Conservation (phyloP, 2,797 vertebrate species). For the Hipposideros larvatus region DNA sequence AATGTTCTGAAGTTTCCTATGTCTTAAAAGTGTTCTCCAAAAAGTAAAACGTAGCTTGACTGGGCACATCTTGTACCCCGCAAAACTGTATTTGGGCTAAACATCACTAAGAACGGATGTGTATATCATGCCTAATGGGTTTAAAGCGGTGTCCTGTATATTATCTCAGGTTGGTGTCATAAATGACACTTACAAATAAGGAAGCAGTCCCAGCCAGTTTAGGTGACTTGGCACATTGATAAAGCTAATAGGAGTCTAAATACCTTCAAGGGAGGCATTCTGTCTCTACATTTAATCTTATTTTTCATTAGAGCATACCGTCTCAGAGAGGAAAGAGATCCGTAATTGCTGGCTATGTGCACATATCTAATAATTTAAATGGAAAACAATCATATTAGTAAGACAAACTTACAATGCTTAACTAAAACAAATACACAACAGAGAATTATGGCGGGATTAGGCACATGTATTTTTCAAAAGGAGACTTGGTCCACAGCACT, state of each 20-base stretch:
- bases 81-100: neutral
- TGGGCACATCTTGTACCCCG: fast-evolving
- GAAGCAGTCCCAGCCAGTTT: neutral
- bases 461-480: neutral
- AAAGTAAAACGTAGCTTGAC: neutral
- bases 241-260: neutral
- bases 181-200: neutral
- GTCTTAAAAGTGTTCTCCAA: neutral
- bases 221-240: neutral
- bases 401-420: neutral
- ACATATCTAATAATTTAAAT: neutral
- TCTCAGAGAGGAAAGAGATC: neutral
- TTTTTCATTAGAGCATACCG: neutral
- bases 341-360: neutral
- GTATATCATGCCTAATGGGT: neutral
- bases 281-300: neutral
- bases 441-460: neutral
- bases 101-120: neutral
- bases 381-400: neutral
- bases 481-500: neutral
- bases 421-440: neutral
- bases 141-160: neutral
- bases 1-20: neutral
- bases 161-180: neutral
- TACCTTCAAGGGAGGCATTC: neutral